Conservation (phyloP, 2,888 invertebrate species). For the Blastobasis adustella region DNA sequence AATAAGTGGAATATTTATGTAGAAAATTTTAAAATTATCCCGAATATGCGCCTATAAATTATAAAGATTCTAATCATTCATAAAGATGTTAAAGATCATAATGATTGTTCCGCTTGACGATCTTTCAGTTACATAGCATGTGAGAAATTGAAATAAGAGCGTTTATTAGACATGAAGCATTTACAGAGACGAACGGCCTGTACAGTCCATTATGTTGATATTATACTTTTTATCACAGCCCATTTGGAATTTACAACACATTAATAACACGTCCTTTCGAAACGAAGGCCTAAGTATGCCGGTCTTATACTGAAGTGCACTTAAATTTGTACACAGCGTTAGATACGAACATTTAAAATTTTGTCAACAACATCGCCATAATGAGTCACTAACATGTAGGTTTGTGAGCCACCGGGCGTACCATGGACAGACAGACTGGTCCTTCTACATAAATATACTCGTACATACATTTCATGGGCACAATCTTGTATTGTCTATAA, state of each 20-base stretch:
- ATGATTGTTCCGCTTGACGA: background rate
- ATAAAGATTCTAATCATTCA: too few relatives aligned
- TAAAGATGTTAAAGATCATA: too few relatives aligned
- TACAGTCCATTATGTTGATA: conserved; percentile 80
- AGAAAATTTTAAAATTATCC: conserved; percentile 29
- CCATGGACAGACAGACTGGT: conserved; percentile 21
- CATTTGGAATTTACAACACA: conserved; percentile 82
- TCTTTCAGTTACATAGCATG: conserved; percentile 2
- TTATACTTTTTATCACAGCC: conserved; percentile 82
- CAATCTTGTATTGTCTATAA: conserved; percentile 12
- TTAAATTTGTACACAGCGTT: conserved; percentile 74
- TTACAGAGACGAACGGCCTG: conserved; percentile 79
- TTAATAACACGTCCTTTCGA: conserved; percentile 65
- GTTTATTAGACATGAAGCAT: conserved; percentile 32
- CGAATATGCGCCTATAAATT: conserved; percentile 9
- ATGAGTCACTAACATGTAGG: conserved; percentile 50
- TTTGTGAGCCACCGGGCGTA: conserved; percentile 42
- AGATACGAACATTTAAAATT: conserved; percentile 58
- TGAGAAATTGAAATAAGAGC: conserved; percentile 25
- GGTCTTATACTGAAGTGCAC: conserved; percentile 68
- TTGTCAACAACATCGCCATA: conserved; percentile 52
- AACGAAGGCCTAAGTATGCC: conserved; percentile 63
- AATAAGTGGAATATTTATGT: conserved; percentile 38
- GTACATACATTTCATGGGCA: background rate
- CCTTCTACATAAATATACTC: background rate